A percentile compares a stretch with the other conserved stretches of the same genome.
Evolutionary conservation across 2,113 vertebrate species (phyloP).

Genomic region (Labeo rohita): DNA sequence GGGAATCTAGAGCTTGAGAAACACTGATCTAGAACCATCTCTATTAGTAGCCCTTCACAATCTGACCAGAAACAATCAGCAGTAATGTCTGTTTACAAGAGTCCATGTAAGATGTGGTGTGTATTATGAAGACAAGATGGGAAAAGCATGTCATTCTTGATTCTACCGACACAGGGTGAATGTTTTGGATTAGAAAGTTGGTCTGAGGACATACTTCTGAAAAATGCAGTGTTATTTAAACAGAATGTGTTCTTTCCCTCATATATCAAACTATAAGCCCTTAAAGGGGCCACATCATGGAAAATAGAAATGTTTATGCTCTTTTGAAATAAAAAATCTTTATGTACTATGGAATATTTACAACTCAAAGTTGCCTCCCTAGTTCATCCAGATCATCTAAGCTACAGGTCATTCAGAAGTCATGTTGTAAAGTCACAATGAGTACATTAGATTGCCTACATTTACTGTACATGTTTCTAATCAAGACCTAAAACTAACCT

Average conservation of each 20-base stretch:
- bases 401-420: neutral
- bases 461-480: neutral
- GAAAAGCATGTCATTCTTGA: neutral
- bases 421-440: neutral
- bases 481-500: neutral
- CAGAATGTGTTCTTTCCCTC: constrained; percentile 6
- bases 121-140: constrained; percentile 6
- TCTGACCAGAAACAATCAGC: neutral
- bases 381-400: neutral
- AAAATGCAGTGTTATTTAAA: constrained; percentile 29
- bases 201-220: constrained; percentile 4
- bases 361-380: neutral
- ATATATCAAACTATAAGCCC: constrained; percentile 5
- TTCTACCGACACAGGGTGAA: neutral
- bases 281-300: neutral
- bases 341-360: neutral
- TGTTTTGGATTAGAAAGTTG: constrained; percentile 32
- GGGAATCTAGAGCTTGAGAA: neutral
- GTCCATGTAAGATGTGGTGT: neutral
- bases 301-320: neutral
- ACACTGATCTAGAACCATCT: neutral
- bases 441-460: neutral
- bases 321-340: constrained; percentile 1
- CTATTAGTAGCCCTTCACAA: neutral
- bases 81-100: constrained; percentile 8